Evolutionary conservation across 1,140 invertebrate species (phyloP), one percentile per base, ranked within the genome.

Genomic region (Pogonognathellus flavescens): DNA sequence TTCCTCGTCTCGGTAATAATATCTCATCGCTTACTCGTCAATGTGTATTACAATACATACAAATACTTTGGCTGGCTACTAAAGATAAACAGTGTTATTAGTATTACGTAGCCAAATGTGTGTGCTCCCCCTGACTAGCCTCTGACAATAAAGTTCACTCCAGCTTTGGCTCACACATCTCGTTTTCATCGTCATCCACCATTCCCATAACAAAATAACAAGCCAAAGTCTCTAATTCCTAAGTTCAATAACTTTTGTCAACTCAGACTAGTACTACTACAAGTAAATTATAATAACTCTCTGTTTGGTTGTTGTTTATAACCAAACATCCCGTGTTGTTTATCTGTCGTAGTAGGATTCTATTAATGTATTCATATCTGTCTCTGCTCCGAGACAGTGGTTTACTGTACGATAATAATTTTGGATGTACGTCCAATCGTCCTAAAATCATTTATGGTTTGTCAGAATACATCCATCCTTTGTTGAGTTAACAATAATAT

Each of bases 171-270:
- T 72, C 41, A 14, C 25, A 25, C 13, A 41, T 41, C 31, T 41
- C 31, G 31, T 41, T 41, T 41, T 41, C 31, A 41, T 41, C 31
- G 31, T 41, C 31, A 41, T 41, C 31, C 31, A 41, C 31, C 6
- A 41, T 41, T 41, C 31, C 70, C n/a, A 41, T 9, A 49, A 76
- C 16, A 49, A 76, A 76, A 49, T n/a, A 41, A 76, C 25, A 41
- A 76, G 25, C 41, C 25, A 70, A 31, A 20, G 22, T 41, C 53
- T 49, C 16, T 50, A 76, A 76, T 76, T 76, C 70, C 70, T 76
- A 76, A 76, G 70, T 76, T 76, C 70, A 76, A 76, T 50, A 76
- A 76, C 70, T 49, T 76, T 76, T 76, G 41, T 62, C 31, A 76
- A 76, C 22, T 16, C 13, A 72, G 41, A n/a, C 25, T 16, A 49